These are phyloP conservation scores for Diaphora mendica DNA, from an alignment of 2,888 invertebrate genomes.

Conservation along the genomic window DNA sequence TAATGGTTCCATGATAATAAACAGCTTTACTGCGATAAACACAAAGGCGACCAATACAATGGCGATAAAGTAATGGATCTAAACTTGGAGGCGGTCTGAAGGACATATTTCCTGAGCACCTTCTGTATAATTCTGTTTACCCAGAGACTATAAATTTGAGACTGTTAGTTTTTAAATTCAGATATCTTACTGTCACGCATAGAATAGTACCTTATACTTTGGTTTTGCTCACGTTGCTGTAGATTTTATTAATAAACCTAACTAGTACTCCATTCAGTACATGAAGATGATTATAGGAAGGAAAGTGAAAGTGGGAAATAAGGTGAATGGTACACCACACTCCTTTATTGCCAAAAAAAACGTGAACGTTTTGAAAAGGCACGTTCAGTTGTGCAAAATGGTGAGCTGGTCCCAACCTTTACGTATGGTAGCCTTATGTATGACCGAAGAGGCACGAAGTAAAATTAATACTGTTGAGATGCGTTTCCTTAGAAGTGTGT, in stretches of 20 bases:
- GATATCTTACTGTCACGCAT: neutral
- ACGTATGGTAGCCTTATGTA: no score
- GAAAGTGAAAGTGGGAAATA: no score
- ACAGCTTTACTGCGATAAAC: constrained; percentile 1
- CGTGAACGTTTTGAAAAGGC: no score
- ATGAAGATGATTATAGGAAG: no score
- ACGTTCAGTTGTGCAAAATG: no score
- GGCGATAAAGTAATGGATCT: neutral
- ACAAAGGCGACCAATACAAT: constrained; percentile 8
- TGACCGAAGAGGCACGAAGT: no score
- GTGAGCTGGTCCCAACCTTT: no score
- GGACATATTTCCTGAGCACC: neutral
- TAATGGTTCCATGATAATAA: constrained; percentile 4
- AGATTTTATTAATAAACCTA: neutral
- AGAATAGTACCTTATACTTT: neutral
- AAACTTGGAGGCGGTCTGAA: neutral
- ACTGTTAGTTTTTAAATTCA: neutral
- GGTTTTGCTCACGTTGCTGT: neutral
- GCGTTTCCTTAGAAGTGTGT: no score
- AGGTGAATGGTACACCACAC: no score
- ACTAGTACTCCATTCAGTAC: neutral
- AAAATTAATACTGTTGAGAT: no score
- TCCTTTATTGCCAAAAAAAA: no score
- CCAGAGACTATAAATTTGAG: neutral
- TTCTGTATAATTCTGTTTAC: neutral